Percentiles rank a stretch among this genome's conserved stretches.
Conservation (phyloP, 2,797 vertebrate genomes). For the Rousettus madagascariensis region DNA sequence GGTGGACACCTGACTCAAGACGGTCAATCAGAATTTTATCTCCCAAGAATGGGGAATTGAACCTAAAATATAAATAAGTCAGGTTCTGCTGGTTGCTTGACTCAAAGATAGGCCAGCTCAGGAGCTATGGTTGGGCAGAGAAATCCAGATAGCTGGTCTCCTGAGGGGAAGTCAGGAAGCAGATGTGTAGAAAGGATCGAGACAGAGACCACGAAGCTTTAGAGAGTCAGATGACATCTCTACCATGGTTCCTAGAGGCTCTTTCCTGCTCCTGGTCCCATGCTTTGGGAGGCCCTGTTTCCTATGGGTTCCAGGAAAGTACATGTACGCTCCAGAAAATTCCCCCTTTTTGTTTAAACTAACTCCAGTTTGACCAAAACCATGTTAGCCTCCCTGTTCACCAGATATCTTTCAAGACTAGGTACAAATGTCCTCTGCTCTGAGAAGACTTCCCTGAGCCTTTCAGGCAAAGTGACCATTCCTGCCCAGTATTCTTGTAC, state of each 20-base stretch:
- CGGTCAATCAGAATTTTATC: background rate
- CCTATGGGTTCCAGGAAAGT: background rate
- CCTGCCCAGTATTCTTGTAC: background rate
- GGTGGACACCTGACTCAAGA: background rate
- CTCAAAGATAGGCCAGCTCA: background rate
- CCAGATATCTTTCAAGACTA: background rate
- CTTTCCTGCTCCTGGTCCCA: background rate
- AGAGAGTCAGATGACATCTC: background rate
- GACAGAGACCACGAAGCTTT: background rate
- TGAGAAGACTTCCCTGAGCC: background rate
- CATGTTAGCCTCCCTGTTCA: background rate
- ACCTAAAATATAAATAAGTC: background rate
- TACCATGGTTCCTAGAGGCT: background rate
- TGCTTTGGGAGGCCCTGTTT: background rate
- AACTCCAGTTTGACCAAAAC: background rate
- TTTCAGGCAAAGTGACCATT: background rate
- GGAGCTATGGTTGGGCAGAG: background rate
- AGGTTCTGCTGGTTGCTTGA: background rate
- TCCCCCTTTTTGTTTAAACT: background rate
- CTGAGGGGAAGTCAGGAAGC: background rate
- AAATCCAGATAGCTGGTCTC: background rate
- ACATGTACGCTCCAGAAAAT: background rate
- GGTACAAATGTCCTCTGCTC: background rate
- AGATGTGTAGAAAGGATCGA: background rate
- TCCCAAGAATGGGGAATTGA: background rate